Evolutionary conservation across 2,113 vertebrate species (phyloP), one percentile per base, ranked within the genome.

Genomic region (Athene cunicularia): DNA sequence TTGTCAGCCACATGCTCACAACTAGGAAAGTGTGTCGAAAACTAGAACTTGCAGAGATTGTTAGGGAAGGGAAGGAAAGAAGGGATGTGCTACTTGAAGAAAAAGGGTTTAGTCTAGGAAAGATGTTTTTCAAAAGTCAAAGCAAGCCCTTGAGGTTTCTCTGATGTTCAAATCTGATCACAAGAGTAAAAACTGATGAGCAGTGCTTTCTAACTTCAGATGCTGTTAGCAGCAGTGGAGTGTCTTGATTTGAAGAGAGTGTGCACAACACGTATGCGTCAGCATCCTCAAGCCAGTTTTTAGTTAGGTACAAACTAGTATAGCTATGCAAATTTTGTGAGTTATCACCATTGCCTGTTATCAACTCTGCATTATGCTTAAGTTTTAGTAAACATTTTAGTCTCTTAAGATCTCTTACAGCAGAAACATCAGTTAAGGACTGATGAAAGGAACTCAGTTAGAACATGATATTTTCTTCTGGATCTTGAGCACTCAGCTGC

Each of bases 71-170:
- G 12, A 91, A 88, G 43, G n/a, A 66, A 52, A 33, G 59, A 43
- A 76, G 52, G 62, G 2, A 30, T 30, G 17, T 39, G 15, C 28
- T 92, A 28, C 63, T 62, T 68, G 70, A 85, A 67, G 56, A 23
- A 41, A 86, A 80, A 67, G 17, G 13, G 18, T 86, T 64, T 39
- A 62, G 32, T 53, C 43, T 80, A 50, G 93, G 43, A 19, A 23
- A 52, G 17, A 35, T 47, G 14, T 49, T 71, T 60, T 79, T 58
- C 32, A 68, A 80, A 93, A 84, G 12, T 39, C 39, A 53, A 56
- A 91, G 68, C 60, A 88, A 68, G 50, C 80, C 74, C 74, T 85
- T 55, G 79, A 95, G 84, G 56, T 74, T 88, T 88, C 35, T 82
- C 32, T 70, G 49, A 55, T 83, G 33, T 82, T 95, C 68, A 53